phyloP scores from a whole-genome alignment of 2,888 invertebrate species.

The Brachyptera risi region DNA sequence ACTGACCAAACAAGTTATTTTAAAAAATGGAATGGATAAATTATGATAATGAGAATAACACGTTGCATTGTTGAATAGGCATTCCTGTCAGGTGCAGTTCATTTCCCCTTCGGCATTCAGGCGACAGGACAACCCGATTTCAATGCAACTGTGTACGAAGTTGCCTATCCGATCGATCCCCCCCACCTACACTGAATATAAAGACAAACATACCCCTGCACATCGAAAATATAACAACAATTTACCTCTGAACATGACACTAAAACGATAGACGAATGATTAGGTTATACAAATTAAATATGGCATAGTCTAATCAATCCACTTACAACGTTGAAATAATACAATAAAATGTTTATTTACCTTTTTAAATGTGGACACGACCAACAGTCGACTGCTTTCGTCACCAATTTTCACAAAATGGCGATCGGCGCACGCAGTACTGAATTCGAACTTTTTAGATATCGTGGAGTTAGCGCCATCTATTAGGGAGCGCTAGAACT shows the following conservation, averaged over 20 bases:
- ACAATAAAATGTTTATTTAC: constrained; percentile 19
- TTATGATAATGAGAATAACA: not conserved
- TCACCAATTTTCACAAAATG: constrained; percentile 22
- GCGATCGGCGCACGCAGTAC: constrained; percentile 9
- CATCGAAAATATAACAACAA: constrained; percentile 10
- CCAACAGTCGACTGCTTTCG: constrained; percentile 14
- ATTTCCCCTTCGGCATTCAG: constrained; percentile 7
- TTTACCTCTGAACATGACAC: not conserved
- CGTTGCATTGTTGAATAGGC: constrained; percentile 4
- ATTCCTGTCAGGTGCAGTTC: constrained; percentile 9
- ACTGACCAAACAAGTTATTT: not conserved
- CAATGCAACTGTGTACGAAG: constrained; percentile 12
- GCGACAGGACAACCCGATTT: constrained; percentile 9
- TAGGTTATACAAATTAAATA: not conserved
- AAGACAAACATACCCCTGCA: constrained; percentile 22
- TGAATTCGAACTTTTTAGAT: too few species aligned
- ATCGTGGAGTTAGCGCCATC: constrained; percentile 10
- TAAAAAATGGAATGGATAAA: not conserved
- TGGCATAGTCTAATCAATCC: not conserved
- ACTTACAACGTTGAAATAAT: not conserved
- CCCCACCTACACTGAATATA: constrained; percentile 12
- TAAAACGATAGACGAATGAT: not conserved
- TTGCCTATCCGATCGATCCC: constrained; percentile 20
- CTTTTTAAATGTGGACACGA: constrained; percentile 15
- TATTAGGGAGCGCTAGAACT: not conserved